Base-by-base conservation (phyloP, 2,888 invertebrate genomes). In the Nasonia oneida region DNA sequence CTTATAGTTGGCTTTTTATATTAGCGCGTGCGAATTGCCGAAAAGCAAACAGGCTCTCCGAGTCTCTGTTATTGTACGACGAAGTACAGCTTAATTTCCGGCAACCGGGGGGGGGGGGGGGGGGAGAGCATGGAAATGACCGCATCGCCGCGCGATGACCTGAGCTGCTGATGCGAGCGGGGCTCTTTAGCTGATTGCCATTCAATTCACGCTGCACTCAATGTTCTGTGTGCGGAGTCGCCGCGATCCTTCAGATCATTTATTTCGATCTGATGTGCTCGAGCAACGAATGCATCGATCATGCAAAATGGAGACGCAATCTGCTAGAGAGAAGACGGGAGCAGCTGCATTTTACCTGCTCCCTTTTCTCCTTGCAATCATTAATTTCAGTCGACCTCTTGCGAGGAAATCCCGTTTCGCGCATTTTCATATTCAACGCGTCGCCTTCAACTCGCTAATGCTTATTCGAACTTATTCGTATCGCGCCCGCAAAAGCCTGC, bases 71-170 rank as follows among this genome's bases (percentile, higher is more conserved):
- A 6, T 42, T 10, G 1, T 10, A 5, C 12, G 42, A 37, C 76
- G 61, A 78, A 79, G 14, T 70, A 70, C 79, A 23, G 23, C 23
- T 23, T 23, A 23, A 79, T 79, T 70, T 67, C 47, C 70, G 79
- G 10, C 23, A 15, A 14, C 12, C 29, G 18, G 15, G 23, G 12
- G 50, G 53, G 1, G 29, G 15, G 23, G 12, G 50, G 53, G 1
- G 5, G 70, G 23, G 29, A 23, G 42, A 23, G 42, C 5, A 47
- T 47, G 73, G 47, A 73, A 73, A 73, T 47, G n/a, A 67, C 64
- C 50, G 50, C 70, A 33, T 50, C 50, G 67, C 70, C n/a, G 37
- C 70, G 70, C 37, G 70, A 79, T 70, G 79, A 37, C 18, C 23
- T n/a, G 29, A n/a, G 67, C 33, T 47, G 50, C 70, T 79, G 70